These are phyloP conservation scores for Scrobipalpa costella DNA, from an alignment of 2,888 invertebrate species.

Conservation along the genomic window DNA sequence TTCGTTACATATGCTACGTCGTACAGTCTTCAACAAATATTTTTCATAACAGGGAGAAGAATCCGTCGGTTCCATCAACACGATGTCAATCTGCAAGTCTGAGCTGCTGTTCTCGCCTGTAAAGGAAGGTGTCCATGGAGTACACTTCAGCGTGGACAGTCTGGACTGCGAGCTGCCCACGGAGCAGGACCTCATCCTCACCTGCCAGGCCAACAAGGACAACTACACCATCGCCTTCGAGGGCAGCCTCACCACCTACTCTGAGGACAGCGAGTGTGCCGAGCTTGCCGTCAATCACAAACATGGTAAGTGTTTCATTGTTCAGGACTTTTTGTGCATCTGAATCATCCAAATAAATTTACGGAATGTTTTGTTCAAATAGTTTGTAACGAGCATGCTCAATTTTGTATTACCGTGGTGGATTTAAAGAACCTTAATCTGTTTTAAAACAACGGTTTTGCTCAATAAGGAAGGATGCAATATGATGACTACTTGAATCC, in stretches of 20 bases:
- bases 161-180: constrained; percentile 92
- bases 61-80: constrained; percentile 86
- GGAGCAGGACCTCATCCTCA: constrained; percentile 92
- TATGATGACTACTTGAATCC: neutral
- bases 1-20: no score
- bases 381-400: neutral
- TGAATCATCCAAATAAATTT: neutral
- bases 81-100: constrained; percentile 95
- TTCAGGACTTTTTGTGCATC: neutral
- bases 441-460: neutral
- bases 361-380: neutral
- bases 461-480: no score
- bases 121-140: constrained; percentile 88
- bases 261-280: constrained; percentile 90
- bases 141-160: constrained; percentile 94
- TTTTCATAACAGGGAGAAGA: constrained; percentile 83
- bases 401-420: neutral
- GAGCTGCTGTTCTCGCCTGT: constrained; percentile 95
- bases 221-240: constrained; percentile 98
- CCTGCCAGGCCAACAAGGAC: constrained; percentile 95
- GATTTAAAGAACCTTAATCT: neutral
- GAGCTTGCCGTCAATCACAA: constrained; percentile 77
- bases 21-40: neutral
- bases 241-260: constrained; percentile 91
- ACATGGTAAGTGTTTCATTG: constrained; percentile 59